These are phyloP conservation scores for Menidia menidia DNA, from an alignment of 2,797 vertebrate species.

Conservation along the genomic window DNA sequence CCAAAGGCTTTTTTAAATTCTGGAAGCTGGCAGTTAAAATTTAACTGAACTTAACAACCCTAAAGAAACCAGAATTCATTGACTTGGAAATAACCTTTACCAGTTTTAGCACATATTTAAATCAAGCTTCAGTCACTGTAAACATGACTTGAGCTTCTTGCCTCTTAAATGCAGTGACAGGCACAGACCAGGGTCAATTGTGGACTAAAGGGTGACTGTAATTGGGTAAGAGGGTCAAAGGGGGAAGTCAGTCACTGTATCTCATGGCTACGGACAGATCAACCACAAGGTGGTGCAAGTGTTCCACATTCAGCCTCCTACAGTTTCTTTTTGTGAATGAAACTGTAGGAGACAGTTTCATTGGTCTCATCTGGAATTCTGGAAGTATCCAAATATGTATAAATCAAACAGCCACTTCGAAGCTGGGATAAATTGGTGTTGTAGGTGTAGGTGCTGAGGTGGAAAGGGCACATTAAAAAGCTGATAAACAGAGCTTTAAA, in stretches of 20 bases:
- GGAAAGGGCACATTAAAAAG: too few species aligned
- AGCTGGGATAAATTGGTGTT: too few species aligned
- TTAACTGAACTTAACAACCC: background rate
- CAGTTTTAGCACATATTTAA: too few species aligned
- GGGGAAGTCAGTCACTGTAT: background rate
- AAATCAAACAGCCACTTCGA: background rate
- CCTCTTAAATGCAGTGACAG: background rate
- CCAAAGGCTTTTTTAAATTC: background rate
- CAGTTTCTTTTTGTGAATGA: constrained; percentile 35
- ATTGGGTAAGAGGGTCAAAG: constrained; percentile 17
- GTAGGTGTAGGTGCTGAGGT: background rate
- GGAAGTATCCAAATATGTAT: too few species aligned
- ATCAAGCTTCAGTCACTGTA: too few species aligned
- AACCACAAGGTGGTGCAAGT: constrained; percentile 57
- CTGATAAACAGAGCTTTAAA: too few species aligned
- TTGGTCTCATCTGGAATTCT: background rate
- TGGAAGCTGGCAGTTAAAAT: background rate
- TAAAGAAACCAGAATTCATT: too few species aligned
- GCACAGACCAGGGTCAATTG: background rate
- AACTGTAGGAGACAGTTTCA: background rate
- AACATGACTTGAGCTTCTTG: too few species aligned
- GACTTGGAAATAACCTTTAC: too few species aligned
- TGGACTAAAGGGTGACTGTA: constrained; percentile 30
- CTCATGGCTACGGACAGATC: background rate
- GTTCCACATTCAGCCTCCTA: background rate